phyloP scores from a whole-genome alignment of 2,888 invertebrate species.

The Trilocha varians region DNA sequence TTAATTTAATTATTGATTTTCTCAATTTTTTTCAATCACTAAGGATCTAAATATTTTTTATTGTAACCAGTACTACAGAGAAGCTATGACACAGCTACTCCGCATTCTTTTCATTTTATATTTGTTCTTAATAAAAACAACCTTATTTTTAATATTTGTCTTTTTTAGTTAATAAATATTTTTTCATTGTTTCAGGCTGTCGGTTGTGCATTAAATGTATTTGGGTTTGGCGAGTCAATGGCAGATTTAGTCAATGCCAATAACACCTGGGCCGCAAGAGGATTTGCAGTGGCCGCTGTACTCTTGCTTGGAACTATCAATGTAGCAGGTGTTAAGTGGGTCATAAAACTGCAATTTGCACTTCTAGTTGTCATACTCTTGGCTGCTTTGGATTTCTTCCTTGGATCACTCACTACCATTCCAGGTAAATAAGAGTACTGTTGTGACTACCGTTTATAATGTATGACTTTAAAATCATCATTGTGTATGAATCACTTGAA shows the following conservation, averaged over 20 bases:
- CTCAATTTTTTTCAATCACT: background rate
- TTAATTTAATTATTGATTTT: background rate
- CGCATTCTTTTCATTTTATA: too few relatives aligned
- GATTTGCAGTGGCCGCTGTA: constrained; percentile 91
- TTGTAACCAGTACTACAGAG: too few relatives aligned
- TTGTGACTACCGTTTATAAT: too few relatives aligned
- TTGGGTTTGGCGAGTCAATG: constrained; percentile 98
- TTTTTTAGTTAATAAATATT: too few relatives aligned
- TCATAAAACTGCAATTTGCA: constrained; percentile 94
- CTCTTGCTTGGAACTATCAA: constrained; percentile 91
- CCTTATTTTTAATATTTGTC: too few relatives aligned
- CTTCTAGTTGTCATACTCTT: constrained; percentile 88
- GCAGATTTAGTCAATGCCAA: constrained; percentile 85
- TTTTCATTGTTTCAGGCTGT: constrained; percentile 83
- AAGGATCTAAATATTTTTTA: too few relatives aligned
- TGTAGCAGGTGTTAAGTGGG: constrained; percentile 98
- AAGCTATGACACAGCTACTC: too few relatives aligned
- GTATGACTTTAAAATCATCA: too few relatives aligned
- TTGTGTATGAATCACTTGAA: too few relatives aligned
- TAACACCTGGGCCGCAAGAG: constrained; percentile 86
- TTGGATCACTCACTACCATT: constrained; percentile 89
- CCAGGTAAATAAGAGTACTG: constrained; percentile 69
- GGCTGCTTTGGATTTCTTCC: constrained; percentile 93
- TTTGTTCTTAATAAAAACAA: too few relatives aligned
- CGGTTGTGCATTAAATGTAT: constrained; percentile 95